Percentiles rank a stretch among this genome's conserved stretches.
Conservation (phyloP, 1,140 invertebrate genomes). For the Ips typographus region DNA sequence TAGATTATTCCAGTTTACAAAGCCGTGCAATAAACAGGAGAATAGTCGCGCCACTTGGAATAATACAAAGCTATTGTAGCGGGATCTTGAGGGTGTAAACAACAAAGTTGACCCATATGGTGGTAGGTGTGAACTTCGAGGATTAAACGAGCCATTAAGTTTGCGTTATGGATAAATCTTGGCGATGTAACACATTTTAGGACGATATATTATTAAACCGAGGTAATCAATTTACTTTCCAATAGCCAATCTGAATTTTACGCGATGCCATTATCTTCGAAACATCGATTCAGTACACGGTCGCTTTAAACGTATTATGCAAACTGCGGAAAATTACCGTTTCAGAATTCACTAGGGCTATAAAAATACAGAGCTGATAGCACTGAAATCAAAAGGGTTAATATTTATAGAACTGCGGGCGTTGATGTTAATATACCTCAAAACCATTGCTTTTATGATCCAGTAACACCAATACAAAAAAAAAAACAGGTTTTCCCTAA, state of each 20-base stretch:
- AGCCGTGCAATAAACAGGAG: slow-evolving; percentile 9
- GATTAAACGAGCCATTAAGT: neutral
- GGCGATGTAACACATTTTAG: too few relatives aligned
- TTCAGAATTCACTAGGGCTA: slow-evolving; percentile 1
- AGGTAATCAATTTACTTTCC: neutral
- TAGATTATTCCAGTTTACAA: slow-evolving; percentile 9
- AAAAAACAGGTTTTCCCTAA: too few relatives aligned
- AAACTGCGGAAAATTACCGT: slow-evolving; percentile 3
- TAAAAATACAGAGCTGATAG: slow-evolving; percentile 1
- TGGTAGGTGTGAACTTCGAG: neutral
- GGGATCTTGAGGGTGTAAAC: slow-evolving; percentile 7
- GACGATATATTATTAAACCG: too few relatives aligned
- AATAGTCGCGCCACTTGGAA: neutral
- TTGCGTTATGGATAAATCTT: too few relatives aligned
- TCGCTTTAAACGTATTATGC: slow-evolving; percentile 2
- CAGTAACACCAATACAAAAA: neutral
- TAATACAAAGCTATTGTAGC: slow-evolving; percentile 5
- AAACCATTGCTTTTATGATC: neutral
- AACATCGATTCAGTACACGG: slow-evolving; percentile 1
- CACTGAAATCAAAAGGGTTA: slow-evolving; percentile 2
- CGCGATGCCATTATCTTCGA: neutral
- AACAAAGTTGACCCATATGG: slow-evolving; percentile 3
- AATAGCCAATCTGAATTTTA: slow-evolving; percentile 6
- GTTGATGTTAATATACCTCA: neutral
- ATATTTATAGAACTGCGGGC: neutral